Evolutionary conservation across 1,140 invertebrate genomes (phyloP), one percentile per base, ranked within the genome.

Genomic region (Drosophila sp.): DNA sequence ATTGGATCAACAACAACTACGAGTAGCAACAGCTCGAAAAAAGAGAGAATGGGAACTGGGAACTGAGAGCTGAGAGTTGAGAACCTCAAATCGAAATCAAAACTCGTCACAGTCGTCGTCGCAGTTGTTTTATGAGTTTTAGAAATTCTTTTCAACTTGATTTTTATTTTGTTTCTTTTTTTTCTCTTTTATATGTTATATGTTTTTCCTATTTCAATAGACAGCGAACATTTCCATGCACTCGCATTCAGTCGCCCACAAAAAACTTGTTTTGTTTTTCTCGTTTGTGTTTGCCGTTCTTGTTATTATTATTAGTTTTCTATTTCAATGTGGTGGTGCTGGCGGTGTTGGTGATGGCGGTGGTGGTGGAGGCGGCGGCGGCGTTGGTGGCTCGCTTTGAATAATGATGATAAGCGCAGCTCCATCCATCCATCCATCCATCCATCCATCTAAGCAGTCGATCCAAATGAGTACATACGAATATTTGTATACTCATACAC

Each of bases 301-400:
- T 77, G 82, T 86, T 86, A 86, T 87, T 87, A 89, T 87, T 86
- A 83, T 83, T 83, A 75, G 78, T 83, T 82, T 70, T 80, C 78
- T 77, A 87, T 86, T 76, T 72, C 63, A n/a, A n/a, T 62, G 6
- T 21, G 72, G 16, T 41, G 54, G 21, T 34, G 59, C 1, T 29
- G 41, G 27, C 40, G 54, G 11, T 18, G 56, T 4, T 25, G 63
- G 59, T 67, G 72, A 76, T 76, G 80, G 84, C 77, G 80, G 80
- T 84, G 80, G 80, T 43, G 41, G 27, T 43, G 41, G 27, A 21
- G 54, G n/a, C n/a, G 56, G 4, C 27, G 63, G 63, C 72, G 72
- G 80, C 80, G 80, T 84, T 80, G 80, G 80, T 84, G 80, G 80
- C 77, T 86, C 69, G 79, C 82, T 87, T 89, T 87, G 83, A 87